Base-by-base conservation (phyloP, 2,113 vertebrate genomes). In the Spea bombifrons region DNA sequence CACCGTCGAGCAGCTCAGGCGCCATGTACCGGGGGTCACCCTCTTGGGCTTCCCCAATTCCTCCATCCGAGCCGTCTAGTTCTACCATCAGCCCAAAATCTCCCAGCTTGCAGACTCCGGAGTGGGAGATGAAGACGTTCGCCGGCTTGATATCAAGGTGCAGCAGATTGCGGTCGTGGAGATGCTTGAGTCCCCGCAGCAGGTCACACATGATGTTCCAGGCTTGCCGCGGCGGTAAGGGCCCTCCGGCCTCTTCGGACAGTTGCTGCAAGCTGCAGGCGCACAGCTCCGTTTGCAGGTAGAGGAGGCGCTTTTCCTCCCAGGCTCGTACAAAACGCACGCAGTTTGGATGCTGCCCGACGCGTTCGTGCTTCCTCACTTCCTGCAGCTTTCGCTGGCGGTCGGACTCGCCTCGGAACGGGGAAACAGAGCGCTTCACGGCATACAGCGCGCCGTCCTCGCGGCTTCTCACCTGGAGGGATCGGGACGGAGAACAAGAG, bases 11-110 rank as follows among this genome's bases (percentile, higher is more conserved):
- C 71, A 97, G 86, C 86, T 97, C 96, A 0, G 95, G 96, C 1
- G 96, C 96, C 95, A 97, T 95, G 86, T 97, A 97, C 47, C 93
- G 87, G 3, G 95, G 94, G 83, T 97, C 96, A 12, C 96, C 96
- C 83, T 96, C 95, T 85, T 95, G 95, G 17, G 87, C 88, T 30
- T 90, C 88, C 0, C 76, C 66, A 3, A 82, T 78, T 0, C 80
- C 66, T 1, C 81, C 67, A 16, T 86, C 85, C 0, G 75, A 8
- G 0, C 75, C 75, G 8, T 85, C 86, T 80, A 94, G 82, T 80
- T 95, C 89, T 45, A 95, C 76, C 84, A 96, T 86, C 75, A 96
- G 87, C 16, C 95, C 96, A 5, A 96, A 97, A 89, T 97, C 96
- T 0, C 92, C 94, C 67, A 97, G 87, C 77, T 96, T 97, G 77